Evolutionary conservation across 30 jellyfish, hydroid and myxozoan genomes (phyloP).

Genomic region (Cassiopea xamachana): DNA sequence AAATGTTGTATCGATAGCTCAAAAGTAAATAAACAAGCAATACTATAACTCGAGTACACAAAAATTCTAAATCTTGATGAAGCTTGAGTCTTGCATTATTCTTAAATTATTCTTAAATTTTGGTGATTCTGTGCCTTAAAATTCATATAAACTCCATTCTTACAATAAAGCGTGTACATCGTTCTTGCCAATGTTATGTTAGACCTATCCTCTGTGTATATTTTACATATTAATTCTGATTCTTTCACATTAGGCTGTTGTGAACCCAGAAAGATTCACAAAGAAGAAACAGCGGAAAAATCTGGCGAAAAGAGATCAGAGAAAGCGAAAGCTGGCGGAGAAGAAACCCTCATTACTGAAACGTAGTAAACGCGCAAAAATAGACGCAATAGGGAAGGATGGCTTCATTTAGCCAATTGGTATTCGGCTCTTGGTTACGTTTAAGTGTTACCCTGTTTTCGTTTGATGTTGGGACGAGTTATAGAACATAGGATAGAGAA

Average conservation of each 20-base stretch:
- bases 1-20: too few relatives aligned
- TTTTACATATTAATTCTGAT: neutral
- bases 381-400: neutral
- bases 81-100: too few relatives aligned
- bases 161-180: neutral
- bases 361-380: slow-evolving; percentile 4
- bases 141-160: too few relatives aligned
- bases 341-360: slow-evolving; percentile 62
- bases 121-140: too few relatives aligned
- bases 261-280: slow-evolving; percentile 73
- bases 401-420: neutral
- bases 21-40: too few relatives aligned
- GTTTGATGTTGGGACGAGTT: neutral
- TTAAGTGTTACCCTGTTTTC: neutral
- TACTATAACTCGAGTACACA: too few relatives aligned
- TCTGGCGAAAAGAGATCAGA: slow-evolving; percentile 83
- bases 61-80: too few relatives aligned
- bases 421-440: neutral
- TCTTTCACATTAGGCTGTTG: slow-evolving; percentile 69
- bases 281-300: slow-evolving; percentile 69
- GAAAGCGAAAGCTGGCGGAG: slow-evolving; percentile 78
- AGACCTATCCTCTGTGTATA: neutral
- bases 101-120: too few relatives aligned
- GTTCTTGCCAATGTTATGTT: neutral
- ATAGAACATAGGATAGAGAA: too few relatives aligned